Conservation (phyloP, 2,888 invertebrate genomes). For the Hydrotaea diabolus region DNA sequence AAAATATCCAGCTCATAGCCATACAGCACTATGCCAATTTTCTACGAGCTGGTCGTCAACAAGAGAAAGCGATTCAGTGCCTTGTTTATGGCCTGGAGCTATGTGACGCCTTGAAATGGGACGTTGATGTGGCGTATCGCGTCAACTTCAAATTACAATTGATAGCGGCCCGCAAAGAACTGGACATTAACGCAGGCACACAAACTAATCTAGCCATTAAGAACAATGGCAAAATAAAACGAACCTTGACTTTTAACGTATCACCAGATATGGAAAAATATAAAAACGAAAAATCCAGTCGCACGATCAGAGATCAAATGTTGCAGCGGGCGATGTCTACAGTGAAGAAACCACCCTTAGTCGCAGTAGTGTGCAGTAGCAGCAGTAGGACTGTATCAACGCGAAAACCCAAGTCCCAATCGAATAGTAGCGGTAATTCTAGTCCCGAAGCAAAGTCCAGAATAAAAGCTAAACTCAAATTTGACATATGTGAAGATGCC, state of each 20-base stretch:
- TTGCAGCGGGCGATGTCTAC: neutral
- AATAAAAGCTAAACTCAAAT: conserved; percentile 38
- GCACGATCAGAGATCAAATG: neutral
- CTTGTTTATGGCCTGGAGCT: conserved; percentile 65
- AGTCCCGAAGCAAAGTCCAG: conserved; percentile 40
- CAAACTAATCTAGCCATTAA: neutral
- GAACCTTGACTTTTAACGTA: conserved; percentile 71
- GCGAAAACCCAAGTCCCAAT: conserved; percentile 36
- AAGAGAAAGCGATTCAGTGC: conserved; percentile 70
- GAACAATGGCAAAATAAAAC: conserved; percentile 55
- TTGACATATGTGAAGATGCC: conserved; percentile 58
- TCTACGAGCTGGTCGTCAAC: conserved; percentile 71
- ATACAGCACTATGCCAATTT: conserved; percentile 74
- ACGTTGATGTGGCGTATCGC: conserved; percentile 71
- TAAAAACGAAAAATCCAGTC: neutral
- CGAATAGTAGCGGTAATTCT: conserved; percentile 51
- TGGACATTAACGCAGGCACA: neutral
- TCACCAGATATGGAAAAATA: conserved; percentile 68
- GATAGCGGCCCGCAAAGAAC: conserved; percentile 67
- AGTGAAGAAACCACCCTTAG: neutral
- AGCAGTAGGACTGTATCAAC: conserved; percentile 18
- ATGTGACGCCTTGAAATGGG: conserved; percentile 60
- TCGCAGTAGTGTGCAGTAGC: neutral
- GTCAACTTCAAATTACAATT: conserved; percentile 73
- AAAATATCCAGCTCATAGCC: conserved; percentile 70